A percentile compares a stretch with the other conserved stretches of the same genome.
Conservation (phyloP, 2,888 invertebrate genomes). For the Trissoscelio sp. region DNA sequence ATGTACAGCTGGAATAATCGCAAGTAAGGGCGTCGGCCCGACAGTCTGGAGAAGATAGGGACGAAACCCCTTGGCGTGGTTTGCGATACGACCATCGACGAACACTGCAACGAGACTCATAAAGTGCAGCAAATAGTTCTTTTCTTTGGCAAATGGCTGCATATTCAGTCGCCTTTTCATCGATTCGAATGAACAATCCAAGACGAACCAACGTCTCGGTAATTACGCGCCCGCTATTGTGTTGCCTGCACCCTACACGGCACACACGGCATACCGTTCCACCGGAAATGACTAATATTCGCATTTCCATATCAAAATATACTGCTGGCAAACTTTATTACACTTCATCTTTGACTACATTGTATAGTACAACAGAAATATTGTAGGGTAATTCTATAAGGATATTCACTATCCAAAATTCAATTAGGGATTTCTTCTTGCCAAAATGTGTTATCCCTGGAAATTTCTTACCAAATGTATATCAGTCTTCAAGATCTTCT, state of each 20-base stretch:
- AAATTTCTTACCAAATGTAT: too few species aligned
- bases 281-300: constrained; percentile 48
- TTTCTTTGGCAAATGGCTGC: constrained; percentile 61
- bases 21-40: constrained; percentile 64
- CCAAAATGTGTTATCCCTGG: too few species aligned
- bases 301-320: constrained; percentile 35
- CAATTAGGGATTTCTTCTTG: too few species aligned
- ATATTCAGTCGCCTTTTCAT: constrained; percentile 51
- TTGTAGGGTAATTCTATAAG: too few species aligned
- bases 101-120: constrained; percentile 32
- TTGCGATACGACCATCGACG: constrained; percentile 30
- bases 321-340: background rate
- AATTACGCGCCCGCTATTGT: constrained; percentile 55
- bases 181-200: constrained; percentile 49
- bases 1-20: constrained; percentile 53
- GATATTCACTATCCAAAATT: too few species aligned
- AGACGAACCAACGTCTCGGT: constrained; percentile 45
- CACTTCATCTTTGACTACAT: background rate
- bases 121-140: constrained; percentile 51
- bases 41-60: constrained; percentile 62
- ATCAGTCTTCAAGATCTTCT: too few species aligned
- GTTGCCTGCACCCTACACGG: constrained; percentile 16
- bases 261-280: constrained; percentile 32
- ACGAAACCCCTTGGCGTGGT: constrained; percentile 58
- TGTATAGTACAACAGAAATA: too few species aligned